phyloP scores from a whole-genome alignment of 1,140 invertebrate species.

The Nasonia longicornis region DNA sequence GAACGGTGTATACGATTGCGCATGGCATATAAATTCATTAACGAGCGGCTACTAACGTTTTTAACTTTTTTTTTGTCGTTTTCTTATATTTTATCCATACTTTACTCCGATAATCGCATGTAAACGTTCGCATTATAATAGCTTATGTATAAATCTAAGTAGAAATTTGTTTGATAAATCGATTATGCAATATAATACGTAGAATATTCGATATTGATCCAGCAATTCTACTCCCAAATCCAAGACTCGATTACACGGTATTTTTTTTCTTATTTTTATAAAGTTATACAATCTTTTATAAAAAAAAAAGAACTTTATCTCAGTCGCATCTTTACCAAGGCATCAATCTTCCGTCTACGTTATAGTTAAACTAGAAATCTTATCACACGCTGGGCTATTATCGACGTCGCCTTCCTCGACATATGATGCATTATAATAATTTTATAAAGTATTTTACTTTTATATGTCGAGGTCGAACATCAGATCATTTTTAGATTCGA shows the following conservation, averaged over 20 bases:
- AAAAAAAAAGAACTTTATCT: slow-evolving; percentile 18
- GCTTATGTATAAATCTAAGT: slow-evolving; percentile 42
- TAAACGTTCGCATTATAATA: slow-evolving; percentile 30
- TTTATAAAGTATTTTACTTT: slow-evolving; percentile 3
- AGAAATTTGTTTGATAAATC: slow-evolving; percentile 42
- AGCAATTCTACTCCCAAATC: slow-evolving; percentile 43
- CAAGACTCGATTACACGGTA: slow-evolving; percentile 35
- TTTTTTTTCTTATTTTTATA: slow-evolving; percentile 22
- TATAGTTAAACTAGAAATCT: slow-evolving; percentile 37
- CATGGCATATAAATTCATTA: slow-evolving; percentile 27
- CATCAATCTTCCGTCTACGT: slow-evolving; percentile 28
- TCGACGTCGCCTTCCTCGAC: neutral
- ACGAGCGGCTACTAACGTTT: slow-evolving; percentile 18
- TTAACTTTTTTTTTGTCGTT: slow-evolving; percentile 30
- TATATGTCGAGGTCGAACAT: slow-evolving; percentile 68
- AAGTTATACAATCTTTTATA: slow-evolving; percentile 13
- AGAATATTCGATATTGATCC: slow-evolving; percentile 44
- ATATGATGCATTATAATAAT: neutral
- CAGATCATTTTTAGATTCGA: slow-evolving; percentile 63
- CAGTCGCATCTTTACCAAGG: slow-evolving; percentile 35
- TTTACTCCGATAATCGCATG: slow-evolving; percentile 18
- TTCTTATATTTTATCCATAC: slow-evolving; percentile 36
- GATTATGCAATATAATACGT: slow-evolving; percentile 41
- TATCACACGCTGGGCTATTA: slow-evolving; percentile 40
- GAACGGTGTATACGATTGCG: neutral